Evolutionary conservation across 2,888 invertebrate species (phyloP), one percentile per base, ranked within the genome.

Genomic region (Sisyra nigra): DNA sequence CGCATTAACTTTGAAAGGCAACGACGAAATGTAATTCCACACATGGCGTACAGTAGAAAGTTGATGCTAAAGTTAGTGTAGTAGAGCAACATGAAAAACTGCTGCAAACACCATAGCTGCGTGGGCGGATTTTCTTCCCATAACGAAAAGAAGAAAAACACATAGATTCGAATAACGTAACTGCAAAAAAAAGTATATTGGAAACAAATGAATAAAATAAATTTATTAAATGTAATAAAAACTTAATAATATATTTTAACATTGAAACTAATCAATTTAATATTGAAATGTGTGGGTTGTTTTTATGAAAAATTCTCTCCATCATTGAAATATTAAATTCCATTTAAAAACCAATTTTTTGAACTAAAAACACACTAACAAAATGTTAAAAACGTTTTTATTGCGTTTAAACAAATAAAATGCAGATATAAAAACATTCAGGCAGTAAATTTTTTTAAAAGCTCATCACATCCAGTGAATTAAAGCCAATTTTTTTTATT

Each of bases 51-150:
- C 13, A 77, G 60, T 7, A 74, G 56, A 53, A 75, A 75, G 54
- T 75, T 75, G 45, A 76, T 68, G 54, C 73, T 71, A 58, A 76
- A 76, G 55, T 77, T 75, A 5, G 74, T 72, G 57, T 76, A 76
- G 55, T 74, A 76, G 2, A 77, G 59, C 2, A 74, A 57, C 68
- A 74, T 73, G 48, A 71, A 69, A 46, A 74, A 65, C 50, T 74
- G 70, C 48, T 74, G 73, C 18, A 68, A 51, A 48, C 71, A 71
- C 64, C 67, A 69, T 3, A 71, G 54, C 11, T 60, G 53, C 10
- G 58, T 55, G 0, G 68, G 65, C 2, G 61, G 56, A 17, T 60
- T 51, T 50, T 60, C 60, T 8, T 61, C 59, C 47, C 63, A 61
- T 32, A 69, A 51, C 0, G 68, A 62, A 55, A 64, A 65, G 49